Percentiles rank a stretch among this genome's conserved stretches.
Conservation (phyloP, 2,888 invertebrate genomes). For the Volucella zonaria region DNA sequence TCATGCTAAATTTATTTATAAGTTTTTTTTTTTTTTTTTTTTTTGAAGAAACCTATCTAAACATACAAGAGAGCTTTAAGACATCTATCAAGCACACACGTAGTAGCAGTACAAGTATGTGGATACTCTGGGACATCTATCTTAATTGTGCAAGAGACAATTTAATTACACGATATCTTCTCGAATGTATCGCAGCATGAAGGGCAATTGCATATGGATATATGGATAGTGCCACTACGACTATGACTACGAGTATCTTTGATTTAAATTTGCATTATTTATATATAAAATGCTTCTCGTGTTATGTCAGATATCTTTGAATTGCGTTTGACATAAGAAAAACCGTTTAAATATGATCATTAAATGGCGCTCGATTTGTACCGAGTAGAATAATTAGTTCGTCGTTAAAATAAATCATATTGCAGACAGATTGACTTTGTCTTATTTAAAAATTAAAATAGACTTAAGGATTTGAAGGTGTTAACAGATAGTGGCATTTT, state of each 20-base stretch:
- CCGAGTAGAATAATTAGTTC: background rate
- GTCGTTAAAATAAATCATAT: conserved; percentile 27
- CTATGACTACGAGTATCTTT: conserved; percentile 12
- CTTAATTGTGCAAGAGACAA: conserved; percentile 71
- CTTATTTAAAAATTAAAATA: background rate
- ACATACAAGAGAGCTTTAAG: conserved; percentile 10
- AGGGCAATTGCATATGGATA: conserved; percentile 47
- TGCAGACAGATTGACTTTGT: conserved; percentile 18
- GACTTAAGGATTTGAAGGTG: too few relatives aligned
- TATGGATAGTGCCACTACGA: too few relatives aligned
- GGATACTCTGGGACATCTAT: conserved; percentile 48
- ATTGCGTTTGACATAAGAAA: conserved; percentile 28
- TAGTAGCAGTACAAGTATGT: conserved; percentile 5
- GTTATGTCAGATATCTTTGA: conserved; percentile 17
- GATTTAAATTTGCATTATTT: conserved; percentile 64
- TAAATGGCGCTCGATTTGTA: conserved; percentile 63
- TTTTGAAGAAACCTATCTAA: background rate
- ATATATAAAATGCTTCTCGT: conserved; percentile 29
- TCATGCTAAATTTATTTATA: conserved; percentile 52
- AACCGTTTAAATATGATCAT: background rate
- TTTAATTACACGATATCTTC: conserved; percentile 65
- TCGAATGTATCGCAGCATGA: conserved; percentile 45
- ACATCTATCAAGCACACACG: conserved; percentile 46
- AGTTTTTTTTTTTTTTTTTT: conserved; percentile 19
- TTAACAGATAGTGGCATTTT: too few relatives aligned